Conservation (phyloP, 1,140 invertebrate species). For the Bombus fervidus region DNA sequence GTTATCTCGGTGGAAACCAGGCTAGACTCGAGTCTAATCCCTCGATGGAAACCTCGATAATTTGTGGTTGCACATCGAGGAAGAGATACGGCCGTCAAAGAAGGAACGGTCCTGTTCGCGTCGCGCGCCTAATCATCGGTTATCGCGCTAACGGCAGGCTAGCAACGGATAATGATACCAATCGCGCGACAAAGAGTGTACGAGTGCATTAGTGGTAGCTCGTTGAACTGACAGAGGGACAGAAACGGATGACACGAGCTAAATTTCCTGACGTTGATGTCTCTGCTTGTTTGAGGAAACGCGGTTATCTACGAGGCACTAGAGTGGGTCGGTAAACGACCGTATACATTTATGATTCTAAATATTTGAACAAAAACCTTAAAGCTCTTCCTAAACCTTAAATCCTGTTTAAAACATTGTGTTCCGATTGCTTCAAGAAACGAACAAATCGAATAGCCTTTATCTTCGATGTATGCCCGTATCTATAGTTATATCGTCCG, state of each 20-base stretch:
- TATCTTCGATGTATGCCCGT: neutral
- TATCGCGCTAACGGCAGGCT: conserved; percentile 58
- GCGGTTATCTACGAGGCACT: neutral
- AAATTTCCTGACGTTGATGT: neutral
- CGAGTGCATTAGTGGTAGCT: conserved; percentile 20
- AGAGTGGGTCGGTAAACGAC: neutral
- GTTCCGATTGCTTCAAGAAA: neutral
- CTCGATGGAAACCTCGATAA: conserved; percentile 27
- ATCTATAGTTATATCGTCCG: neutral
- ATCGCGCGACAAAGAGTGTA: conserved; percentile 52
- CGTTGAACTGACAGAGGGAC: too few species aligned
- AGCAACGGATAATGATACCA: conserved; percentile 56
- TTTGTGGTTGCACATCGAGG: neutral
- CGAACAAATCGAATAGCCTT: neutral
- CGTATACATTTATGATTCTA: neutral
- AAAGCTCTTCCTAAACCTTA: neutral
- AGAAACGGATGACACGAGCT: neutral
- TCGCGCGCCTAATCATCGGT: conserved; percentile 59
- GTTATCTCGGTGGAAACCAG: neutral
- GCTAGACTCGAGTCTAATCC: neutral
- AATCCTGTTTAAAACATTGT: neutral
- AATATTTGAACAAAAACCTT: neutral
- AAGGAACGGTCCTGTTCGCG: conserved; percentile 44
- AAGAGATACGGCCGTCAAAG: conserved; percentile 28
- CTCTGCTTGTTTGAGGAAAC: neutral